phyloP scores from a whole-genome alignment of 2,888 invertebrate species.

The Azorinus chamasolen region DNA sequence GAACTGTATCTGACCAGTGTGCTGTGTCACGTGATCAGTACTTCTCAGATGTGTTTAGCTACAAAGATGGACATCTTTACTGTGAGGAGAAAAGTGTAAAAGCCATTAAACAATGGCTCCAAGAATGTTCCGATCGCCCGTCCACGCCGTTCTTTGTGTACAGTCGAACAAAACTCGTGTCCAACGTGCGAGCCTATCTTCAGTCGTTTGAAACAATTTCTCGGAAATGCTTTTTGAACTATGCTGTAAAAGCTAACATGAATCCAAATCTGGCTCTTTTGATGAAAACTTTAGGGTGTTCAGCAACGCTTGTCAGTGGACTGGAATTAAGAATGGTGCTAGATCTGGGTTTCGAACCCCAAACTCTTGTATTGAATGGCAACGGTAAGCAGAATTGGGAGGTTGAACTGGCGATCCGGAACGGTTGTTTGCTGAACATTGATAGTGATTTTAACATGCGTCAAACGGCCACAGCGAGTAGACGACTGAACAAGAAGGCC shows the following conservation, averaged over 20 bases:
- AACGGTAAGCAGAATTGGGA: slow-evolving; percentile 86
- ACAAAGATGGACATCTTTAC: slow-evolving; percentile 53
- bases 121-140: slow-evolving; percentile 10
- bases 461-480: slow-evolving; percentile 78
- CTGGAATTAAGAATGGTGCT: slow-evolving; percentile 85
- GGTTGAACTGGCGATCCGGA: slow-evolving; percentile 82
- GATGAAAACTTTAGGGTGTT: slow-evolving; percentile 73
- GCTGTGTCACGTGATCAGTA: too few species aligned
- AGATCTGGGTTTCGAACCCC: slow-evolving; percentile 82
- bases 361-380: slow-evolving; percentile 85
- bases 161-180: slow-evolving; percentile 74
- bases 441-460: slow-evolving; percentile 86
- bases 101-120: slow-evolving; percentile 44
- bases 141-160: slow-evolving; percentile 77
- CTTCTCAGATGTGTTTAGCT: slow-evolving; percentile 16
- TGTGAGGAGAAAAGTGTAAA: slow-evolving; percentile 66
- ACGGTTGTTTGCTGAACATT: slow-evolving; percentile 85
- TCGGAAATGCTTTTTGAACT: slow-evolving; percentile 73
- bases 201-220: slow-evolving; percentile 57
- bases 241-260: slow-evolving; percentile 85
- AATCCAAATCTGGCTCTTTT: slow-evolving; percentile 79
- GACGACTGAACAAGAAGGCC: slow-evolving; percentile 63
- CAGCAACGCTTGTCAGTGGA: slow-evolving; percentile 84
- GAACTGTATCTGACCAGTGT: too few species aligned
- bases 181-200: slow-evolving; percentile 74